Evolutionary conservation across 2,797 vertebrate species (phyloP).

Genomic region (Squalus acanthias): DNA sequence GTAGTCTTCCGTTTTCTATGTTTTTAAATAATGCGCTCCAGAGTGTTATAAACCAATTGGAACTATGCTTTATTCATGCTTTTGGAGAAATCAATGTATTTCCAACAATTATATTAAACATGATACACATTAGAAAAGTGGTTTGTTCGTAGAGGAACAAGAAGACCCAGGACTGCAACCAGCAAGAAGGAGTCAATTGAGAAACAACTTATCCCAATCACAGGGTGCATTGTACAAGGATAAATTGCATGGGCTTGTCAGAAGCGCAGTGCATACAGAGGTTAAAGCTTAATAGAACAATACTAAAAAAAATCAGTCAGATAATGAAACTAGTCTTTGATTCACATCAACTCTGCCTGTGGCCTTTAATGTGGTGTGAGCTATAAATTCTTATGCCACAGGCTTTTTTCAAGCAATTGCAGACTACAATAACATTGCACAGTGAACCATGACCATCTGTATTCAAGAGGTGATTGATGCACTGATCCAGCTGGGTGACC

Average conservation of each 20-base stretch:
- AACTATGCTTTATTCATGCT: neutral
- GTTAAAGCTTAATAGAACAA: constrained; percentile 30
- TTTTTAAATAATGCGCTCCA: no score
- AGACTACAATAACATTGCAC: constrained; percentile 28
- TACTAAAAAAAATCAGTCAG: constrained; percentile 24
- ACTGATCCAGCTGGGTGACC: constrained; percentile 22
- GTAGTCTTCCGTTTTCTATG: neutral
- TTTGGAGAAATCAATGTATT: neutral
- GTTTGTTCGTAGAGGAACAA: neutral
- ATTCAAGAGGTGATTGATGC: constrained; percentile 31
- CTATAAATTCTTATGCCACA: constrained; percentile 18
- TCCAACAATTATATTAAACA: neutral
- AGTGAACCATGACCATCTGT: constrained; percentile 24
- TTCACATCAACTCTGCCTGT: constrained; percentile 27
- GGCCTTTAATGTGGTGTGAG: constrained; percentile 19
- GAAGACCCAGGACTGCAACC: neutral
- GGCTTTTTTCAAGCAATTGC: neutral
- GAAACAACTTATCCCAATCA: constrained; percentile 22
- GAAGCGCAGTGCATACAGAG: neutral
- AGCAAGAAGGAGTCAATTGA: neutral
- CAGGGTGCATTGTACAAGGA: constrained; percentile 7
- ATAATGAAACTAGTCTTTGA: constrained; percentile 34
- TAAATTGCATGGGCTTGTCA: neutral
- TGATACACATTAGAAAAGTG: neutral
- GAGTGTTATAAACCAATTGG: neutral